Evolutionary conservation across 2,113 vertebrate genomes (phyloP), one percentile per base, ranked within the genome.

Genomic region (Pungitius pungitius): DNA sequence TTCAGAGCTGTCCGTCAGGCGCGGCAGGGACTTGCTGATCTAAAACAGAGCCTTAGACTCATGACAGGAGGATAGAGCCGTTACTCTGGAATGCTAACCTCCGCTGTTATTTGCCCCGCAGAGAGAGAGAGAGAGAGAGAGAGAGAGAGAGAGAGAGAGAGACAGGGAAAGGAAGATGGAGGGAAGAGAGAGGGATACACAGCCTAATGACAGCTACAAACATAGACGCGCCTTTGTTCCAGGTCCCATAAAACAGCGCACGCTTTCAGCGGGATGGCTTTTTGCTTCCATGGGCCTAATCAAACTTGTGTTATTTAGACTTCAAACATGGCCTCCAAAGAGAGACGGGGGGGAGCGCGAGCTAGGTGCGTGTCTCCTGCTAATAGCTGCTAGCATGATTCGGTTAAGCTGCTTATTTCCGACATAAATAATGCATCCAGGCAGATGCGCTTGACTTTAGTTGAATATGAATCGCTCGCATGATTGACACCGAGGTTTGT

Each of bases 401-500:
- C 81, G 71, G 92, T 92, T 92, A 92, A 93, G 91, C 90, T 86
- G 91, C 91, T 93, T 94, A 92, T 93, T 92, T 91, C 88, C 80
- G 82, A 90, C 89, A 93, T 92, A 93, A 93, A 93, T 93, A 92
- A 93, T 93, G 91, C 90, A 93, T 92, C 86, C 88, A 86, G 91
- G 88, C 92, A 91, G 91, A 92, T 89, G 87, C 79, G 89, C 90
- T 89, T 89, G 86, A 93, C 93, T 93, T 91, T 86, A 71, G 87
- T 84, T 90, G 89, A 92, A 93, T 88, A 87, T 88, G 83, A 92
- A 90, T 86, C 78, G 61, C 77, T 55, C 0, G 84, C 72, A 8
- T 93, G 91, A 93, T 91, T 93, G 93, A 92, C 92, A 88, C 72
- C 39, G 68, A 81, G 88, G 87, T 88, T 91, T 87, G 91, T 91